Base-by-base conservation (phyloP, 2,888 invertebrate genomes). In the Fabriciana adippe region DNA sequence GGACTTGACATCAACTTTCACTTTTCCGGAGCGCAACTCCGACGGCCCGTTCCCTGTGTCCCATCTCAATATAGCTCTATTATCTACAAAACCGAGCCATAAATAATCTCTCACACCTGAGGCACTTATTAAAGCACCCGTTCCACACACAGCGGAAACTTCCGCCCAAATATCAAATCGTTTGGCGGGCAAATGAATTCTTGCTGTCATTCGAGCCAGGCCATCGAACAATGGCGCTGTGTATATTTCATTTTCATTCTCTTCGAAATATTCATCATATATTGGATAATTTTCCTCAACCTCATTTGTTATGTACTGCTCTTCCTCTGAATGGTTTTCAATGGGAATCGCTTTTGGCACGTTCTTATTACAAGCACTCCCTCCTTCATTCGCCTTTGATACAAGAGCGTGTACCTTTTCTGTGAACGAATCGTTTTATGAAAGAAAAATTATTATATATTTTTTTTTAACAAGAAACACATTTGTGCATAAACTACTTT, bases 151-250 rank as follows among this genome's bases (percentile, higher is more conserved):
- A 11, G 88, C 81, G 5, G 91, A 87, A 35, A 92, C 88, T 74
- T 92, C 92, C 14, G 90, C 91, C 90, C 89, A 90, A 74, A 92
- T 88, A 76, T 92, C 92, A 72, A 92, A 92, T 61, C 85, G 83
- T 75, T 90, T 89, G 61, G 89, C 88, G 2, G 92, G 90, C 71
- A 92, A 74, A 70, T 86, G 80, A 31, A 81, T 79, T n/a, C 88
- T 85, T 54, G 88, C 89, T 48, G 81, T 86, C 76, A 92, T 86
- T 56, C 83, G 78, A 47, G 91, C 89, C 45, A 78, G 80, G 8
- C 92, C 91, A 69, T 92, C 92, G 72, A 92, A 92, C 76, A 92
- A 77, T 41, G 92, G 92, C 72, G 84, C 85, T 67, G 86, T 85
- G 66, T 88, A 88, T 64, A 84, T 75, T 48, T 86, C 85, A 70